These are phyloP conservation scores for Anorthoa munda DNA, from an alignment of 2,888 invertebrate species.

Conservation along the genomic window DNA sequence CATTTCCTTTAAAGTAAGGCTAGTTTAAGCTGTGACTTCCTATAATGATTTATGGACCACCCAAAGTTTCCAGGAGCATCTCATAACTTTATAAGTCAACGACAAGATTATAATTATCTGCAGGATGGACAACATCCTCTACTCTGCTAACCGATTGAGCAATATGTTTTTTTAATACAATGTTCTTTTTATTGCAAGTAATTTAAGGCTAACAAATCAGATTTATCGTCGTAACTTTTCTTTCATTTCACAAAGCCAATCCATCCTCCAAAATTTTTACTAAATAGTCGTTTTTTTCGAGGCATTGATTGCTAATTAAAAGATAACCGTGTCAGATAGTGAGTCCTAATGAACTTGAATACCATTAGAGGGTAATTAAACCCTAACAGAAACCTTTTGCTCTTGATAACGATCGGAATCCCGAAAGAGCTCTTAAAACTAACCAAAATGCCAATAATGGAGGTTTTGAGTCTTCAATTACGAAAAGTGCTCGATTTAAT, in stretches of 20 bases:
- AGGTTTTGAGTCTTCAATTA: conserved; percentile 42
- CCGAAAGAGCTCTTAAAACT: conserved; percentile 14
- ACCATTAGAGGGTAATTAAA: conserved; percentile 18
- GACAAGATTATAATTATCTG: not conserved
- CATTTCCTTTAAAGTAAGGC: too few species aligned
- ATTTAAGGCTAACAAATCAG: too few species aligned
- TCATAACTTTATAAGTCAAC: not conserved
- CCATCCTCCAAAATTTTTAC: too few species aligned
- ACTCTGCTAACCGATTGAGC: too few species aligned
- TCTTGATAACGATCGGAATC: conserved; percentile 21
- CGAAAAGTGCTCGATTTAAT: conserved; percentile 31
- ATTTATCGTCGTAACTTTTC: too few species aligned
- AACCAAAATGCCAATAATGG: conserved; percentile 27
- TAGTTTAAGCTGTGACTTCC: conserved; percentile 6
- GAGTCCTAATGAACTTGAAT: conserved; percentile 8
- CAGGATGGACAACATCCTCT: not conserved
- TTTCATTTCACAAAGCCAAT: too few species aligned
- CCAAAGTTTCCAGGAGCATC: not conserved
- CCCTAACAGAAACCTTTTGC: not conserved
- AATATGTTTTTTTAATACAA: not conserved
- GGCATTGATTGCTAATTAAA: not conserved
- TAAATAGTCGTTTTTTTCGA: not conserved
- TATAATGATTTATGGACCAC: conserved; percentile 9
- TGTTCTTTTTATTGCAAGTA: too few species aligned
- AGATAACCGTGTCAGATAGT: not conserved